phyloP scores from a whole-genome alignment of 2,113 vertebrate species.

The Azemiops feae region DNA sequence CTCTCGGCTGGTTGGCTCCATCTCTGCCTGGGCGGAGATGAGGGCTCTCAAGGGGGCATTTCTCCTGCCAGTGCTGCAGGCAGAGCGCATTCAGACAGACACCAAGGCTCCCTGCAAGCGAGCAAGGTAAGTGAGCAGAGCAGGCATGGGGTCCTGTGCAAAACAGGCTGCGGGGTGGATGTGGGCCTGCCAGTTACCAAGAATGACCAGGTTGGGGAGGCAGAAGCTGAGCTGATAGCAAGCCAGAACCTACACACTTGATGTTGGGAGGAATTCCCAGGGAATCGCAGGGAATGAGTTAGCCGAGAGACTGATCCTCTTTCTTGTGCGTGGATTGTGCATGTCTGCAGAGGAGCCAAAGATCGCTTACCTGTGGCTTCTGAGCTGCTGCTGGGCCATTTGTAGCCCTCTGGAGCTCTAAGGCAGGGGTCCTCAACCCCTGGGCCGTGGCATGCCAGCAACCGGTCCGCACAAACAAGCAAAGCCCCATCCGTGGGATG shows the following conservation, averaged over 20 bases:
- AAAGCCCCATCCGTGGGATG: too few relatives aligned
- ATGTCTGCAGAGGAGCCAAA: neutral
- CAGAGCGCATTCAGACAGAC: neutral
- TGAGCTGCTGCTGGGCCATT: neutral
- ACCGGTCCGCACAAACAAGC: too few relatives aligned
- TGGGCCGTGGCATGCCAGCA: too few relatives aligned
- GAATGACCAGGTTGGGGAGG: neutral
- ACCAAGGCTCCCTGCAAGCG: neutral
- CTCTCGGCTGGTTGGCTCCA: neutral
- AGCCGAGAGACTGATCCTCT: neutral
- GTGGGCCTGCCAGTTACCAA: neutral
- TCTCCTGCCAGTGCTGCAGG: neutral
- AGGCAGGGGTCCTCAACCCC: too few relatives aligned
- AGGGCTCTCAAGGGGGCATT: neutral
- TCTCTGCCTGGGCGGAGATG: constrained; percentile 10
- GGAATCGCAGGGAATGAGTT: neutral
- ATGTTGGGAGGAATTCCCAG: neutral
- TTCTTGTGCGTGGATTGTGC: neutral
- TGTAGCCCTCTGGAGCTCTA: neutral
- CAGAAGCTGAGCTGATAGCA: neutral
- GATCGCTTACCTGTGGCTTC: neutral
- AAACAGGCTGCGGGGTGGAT: too few relatives aligned
- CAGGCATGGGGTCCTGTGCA: neutral
- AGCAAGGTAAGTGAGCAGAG: constrained; percentile 2
- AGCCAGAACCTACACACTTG: neutral